Evolutionary conservation across 2,888 invertebrate genomes (phyloP).

Genomic region (Caenorhabditis angaria): DNA sequence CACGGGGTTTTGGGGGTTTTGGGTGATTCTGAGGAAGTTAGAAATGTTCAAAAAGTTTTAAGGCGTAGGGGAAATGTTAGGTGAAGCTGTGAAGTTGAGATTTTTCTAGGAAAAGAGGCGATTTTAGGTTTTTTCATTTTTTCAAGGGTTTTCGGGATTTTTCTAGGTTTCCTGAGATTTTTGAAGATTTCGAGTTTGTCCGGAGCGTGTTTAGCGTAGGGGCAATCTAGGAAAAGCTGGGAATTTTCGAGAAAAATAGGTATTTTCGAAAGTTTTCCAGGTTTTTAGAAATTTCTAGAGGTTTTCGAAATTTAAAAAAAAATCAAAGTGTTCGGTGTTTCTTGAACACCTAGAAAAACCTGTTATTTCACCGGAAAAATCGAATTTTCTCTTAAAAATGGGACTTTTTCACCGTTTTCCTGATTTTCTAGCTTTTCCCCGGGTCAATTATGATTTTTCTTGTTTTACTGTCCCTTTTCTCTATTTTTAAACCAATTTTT

Average conservation of each 20-base stretch:
- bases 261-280: no score
- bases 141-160: no score
- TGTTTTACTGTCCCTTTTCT: background rate
- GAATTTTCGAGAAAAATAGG: no score
- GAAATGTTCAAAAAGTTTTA: no score
- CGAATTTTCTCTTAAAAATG: background rate
- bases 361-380: no score
- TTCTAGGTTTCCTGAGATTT: no score
- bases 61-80: no score
- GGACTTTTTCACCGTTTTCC: background rate
- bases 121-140: slow-evolving; percentile 3
- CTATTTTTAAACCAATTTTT: background rate
- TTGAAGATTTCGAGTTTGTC: no score
- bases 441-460: background rate
- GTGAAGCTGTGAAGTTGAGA: background rate
- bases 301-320: slow-evolving; percentile 7
- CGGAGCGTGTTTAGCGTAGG: slow-evolving; percentile 33
- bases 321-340: background rate
- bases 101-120: background rate
- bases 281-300: no score
- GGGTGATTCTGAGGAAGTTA: no score
- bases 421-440: background rate
- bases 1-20: no score
- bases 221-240: slow-evolving; percentile 23
- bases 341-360: background rate